phyloP scores from a whole-genome alignment of 2,888 invertebrate genomes.

The Pachliopta kotzebuea region DNA sequence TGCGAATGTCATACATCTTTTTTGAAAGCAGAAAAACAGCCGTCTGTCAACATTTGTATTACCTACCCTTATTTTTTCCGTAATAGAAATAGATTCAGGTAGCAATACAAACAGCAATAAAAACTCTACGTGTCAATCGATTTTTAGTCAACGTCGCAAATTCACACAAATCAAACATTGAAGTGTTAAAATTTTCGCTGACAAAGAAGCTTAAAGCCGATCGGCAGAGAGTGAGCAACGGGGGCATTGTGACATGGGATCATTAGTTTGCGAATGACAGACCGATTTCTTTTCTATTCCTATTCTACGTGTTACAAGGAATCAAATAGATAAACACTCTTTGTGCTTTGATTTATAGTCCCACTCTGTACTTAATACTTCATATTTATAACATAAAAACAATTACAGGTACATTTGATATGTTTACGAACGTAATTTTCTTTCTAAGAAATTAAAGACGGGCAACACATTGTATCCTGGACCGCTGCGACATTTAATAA shows the following conservation, averaged over 20 bases:
- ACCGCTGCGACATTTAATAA: slow-evolving; percentile 30
- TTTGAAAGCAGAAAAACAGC: slow-evolving; percentile 49
- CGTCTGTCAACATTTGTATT: slow-evolving; percentile 54
- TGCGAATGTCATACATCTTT: slow-evolving; percentile 58
- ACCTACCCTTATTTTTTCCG: slow-evolving; percentile 59
- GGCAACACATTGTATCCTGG: not conserved
- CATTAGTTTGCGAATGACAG: slow-evolving; percentile 75
- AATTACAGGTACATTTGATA: slow-evolving; percentile 23
- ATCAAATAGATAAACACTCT: slow-evolving; percentile 70
- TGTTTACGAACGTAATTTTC: not conserved
- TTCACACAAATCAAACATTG: slow-evolving; percentile 78
- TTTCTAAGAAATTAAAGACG: slow-evolving; percentile 6
- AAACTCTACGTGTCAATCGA: slow-evolving; percentile 76
- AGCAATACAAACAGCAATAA: slow-evolving; percentile 75
- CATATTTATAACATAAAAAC: slow-evolving; percentile 40
- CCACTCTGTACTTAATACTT: slow-evolving; percentile 36
- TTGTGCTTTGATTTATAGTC: slow-evolving; percentile 59
- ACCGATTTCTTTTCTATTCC: slow-evolving; percentile 54
- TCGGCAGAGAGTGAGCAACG: slow-evolving; percentile 57
- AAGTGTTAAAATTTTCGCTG: slow-evolving; percentile 72
- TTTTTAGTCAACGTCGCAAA: slow-evolving; percentile 66
- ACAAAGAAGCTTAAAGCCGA: slow-evolving; percentile 65
- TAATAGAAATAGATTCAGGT: slow-evolving; percentile 63
- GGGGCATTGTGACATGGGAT: slow-evolving; percentile 59
- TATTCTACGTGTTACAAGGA: slow-evolving; percentile 64